Evolutionary conservation across 2,888 invertebrate species (phyloP), one percentile per base, ranked within the genome.

Genomic region (Dolichomitus sp.): DNA sequence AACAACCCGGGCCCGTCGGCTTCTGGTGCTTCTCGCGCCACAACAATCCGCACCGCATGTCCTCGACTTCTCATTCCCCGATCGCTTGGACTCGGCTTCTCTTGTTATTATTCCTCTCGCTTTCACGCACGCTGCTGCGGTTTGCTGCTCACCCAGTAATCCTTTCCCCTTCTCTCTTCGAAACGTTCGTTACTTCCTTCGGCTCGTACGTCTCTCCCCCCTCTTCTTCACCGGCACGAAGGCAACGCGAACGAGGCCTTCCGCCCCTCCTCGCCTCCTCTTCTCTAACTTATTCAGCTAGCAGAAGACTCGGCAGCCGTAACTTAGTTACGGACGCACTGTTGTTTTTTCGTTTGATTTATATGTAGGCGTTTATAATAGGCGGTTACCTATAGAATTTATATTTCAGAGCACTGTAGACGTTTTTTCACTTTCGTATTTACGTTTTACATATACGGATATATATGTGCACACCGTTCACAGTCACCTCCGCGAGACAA

Each of bases 1-100:
- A 89, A 90, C 89, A 89, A 90, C 89, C 89, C 86, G 79, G 85
- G 80, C 85, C 87, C 84, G 87, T 84, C 83, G 66, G 19, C 68
- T 76, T 54, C 52, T 61, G 33, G 48, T 76, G 52, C 69, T 69
- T 77, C 50, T 69, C 52, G 27, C 50, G 52, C 61, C 50, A 37
- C 50, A 54, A 68, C 65, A 50, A 66, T 68, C 79, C 72, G 45
- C 48, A 14, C 52, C 65, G 61, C 77, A 73, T 73, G 72, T 73
- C 73, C 72, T 65, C 79, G 72, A 66, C 52, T 40, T 73, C 42
- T 50, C 48, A 27, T 14, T 33, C 2, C 12, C 40, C 70, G 50
- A 42, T 27, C 65, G 70, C n/a, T 57, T 27, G 42, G 52, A 14
- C 57, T 57, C 33, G 37, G 37, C 30, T 23, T 54, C 52, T 40